Conservation (phyloP, 2,888 invertebrate genomes). For the Yponomeuta cagnagella region DNA sequence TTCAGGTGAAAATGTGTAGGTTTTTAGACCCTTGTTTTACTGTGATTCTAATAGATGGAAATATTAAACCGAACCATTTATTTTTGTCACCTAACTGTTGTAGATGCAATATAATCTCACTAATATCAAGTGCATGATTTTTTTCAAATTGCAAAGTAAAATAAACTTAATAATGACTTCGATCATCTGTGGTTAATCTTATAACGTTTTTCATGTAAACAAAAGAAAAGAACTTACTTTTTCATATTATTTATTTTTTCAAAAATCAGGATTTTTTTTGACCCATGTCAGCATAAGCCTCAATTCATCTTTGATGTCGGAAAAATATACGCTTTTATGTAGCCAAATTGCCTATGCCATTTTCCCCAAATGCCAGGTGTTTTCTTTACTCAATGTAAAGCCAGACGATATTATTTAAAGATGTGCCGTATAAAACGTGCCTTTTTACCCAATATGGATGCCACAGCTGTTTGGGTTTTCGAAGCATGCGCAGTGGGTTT, state of each 20-base stretch:
- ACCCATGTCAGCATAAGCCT: not conserved
- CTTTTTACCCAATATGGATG: conserved; percentile 50
- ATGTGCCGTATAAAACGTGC: conserved; percentile 4
- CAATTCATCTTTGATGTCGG: no score
- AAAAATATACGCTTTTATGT: no score
- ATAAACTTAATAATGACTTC: no score
- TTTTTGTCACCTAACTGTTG: no score
- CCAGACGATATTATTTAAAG: not conserved
- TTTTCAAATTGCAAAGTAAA: no score
- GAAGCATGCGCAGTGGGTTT: conserved; percentile 60
- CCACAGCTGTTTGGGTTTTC: conserved; percentile 53
- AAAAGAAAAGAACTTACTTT: not conserved
- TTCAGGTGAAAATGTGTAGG: not conserved
- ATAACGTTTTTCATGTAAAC: no score
- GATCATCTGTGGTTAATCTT: no score
- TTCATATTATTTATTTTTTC: not conserved
- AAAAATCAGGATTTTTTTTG: not conserved
- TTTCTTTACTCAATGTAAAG: not conserved
- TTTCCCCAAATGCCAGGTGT: not conserved
- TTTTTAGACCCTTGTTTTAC: not conserved
- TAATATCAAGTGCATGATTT: no score
- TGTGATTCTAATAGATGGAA: not conserved
- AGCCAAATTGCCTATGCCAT: not conserved
- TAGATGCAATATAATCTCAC: no score
- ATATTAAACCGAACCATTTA: no score